A percentile compares a stretch with the other conserved stretches of the same genome.
These are phyloP conservation scores for Lycophotia porphyrea DNA, from an alignment of 2,888 invertebrate genomes.

Conservation along the genomic window DNA sequence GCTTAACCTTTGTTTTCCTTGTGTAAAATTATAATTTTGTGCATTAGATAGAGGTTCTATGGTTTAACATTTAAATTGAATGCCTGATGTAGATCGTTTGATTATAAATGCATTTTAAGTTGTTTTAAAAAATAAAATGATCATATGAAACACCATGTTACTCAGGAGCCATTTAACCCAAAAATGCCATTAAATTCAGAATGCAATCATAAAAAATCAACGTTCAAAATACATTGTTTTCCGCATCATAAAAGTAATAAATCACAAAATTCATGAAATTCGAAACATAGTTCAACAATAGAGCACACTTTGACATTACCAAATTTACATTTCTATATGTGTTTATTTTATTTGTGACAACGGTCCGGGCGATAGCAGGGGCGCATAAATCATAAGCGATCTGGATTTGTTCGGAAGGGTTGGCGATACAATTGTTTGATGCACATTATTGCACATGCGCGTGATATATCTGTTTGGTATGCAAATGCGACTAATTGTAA, in stretches of 20 bases:
- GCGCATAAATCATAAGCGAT: slow-evolving; percentile 86
- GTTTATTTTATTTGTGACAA: slow-evolving; percentile 79
- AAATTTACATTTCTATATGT: slow-evolving; percentile 83
- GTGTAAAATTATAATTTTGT: slow-evolving; percentile 49
- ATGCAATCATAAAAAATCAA: slow-evolving; percentile 30
- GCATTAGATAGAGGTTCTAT: slow-evolving; percentile 35
- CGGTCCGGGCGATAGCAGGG: slow-evolving; percentile 77
- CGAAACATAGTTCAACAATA: slow-evolving; percentile 65
- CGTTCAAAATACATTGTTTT: slow-evolving; percentile 57
- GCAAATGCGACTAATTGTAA: slow-evolving; percentile 88
- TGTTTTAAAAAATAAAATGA: background rate
- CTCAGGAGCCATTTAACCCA: slow-evolving; percentile 50
- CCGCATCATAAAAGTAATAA: slow-evolving; percentile 60
- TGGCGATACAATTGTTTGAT: slow-evolving; percentile 69
- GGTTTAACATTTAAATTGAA: slow-evolving; percentile 32
- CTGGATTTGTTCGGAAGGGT: slow-evolving; percentile 82
- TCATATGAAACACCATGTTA: slow-evolving; percentile 28
- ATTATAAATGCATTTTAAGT: slow-evolving; percentile 15
- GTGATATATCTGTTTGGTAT: slow-evolving; percentile 85
- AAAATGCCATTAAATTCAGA: slow-evolving; percentile 36
- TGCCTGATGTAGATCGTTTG: slow-evolving; percentile 17
- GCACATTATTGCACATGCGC: slow-evolving; percentile 79
- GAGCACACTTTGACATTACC: slow-evolving; percentile 65
- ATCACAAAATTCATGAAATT: slow-evolving; percentile 61
- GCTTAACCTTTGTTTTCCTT: slow-evolving; percentile 52